phyloP scores from a whole-genome alignment of 1,140 invertebrate species.

The Palaemon carinicauda region DNA sequence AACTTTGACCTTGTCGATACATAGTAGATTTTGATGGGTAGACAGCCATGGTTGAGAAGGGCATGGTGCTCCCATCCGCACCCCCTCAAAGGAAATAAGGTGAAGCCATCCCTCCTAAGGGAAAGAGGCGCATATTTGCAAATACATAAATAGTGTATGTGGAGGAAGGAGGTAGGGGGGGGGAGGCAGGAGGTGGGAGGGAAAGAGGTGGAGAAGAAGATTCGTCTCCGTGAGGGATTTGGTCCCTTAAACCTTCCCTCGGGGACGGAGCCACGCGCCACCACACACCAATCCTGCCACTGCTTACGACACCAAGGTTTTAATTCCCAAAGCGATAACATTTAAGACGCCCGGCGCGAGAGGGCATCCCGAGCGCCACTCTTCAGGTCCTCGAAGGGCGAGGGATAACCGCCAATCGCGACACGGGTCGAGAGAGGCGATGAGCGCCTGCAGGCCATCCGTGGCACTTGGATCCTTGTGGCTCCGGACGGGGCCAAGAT shows the following conservation, averaged over 20 bases:
- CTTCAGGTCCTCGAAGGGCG: background rate
- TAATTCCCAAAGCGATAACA: constrained; percentile 52
- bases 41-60: too few species aligned
- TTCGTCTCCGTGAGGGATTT: background rate
- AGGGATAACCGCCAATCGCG: background rate
- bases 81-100: too few species aligned
- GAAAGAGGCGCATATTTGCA: too few species aligned
- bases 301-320: constrained; percentile 43
- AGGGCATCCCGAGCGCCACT: background rate
- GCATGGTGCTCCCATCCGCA: too few species aligned
- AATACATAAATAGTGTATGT: too few species aligned
- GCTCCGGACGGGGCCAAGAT: background rate
- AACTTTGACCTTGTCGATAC: too few species aligned
- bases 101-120: too few species aligned
- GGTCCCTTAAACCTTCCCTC: constrained; percentile 9
- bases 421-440: background rate
- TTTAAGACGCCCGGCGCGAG: constrained; percentile 39
- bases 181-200: too few species aligned
- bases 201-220: background rate
- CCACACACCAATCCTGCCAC: constrained; percentile 30
- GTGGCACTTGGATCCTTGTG: background rate
- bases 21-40: too few species aligned
- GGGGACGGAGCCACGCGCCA: constrained; percentile 18
- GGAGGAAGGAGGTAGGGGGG: background rate
- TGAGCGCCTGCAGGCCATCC: background rate